Base-by-base conservation (phyloP, 2,113 vertebrate species). In the Burhinus oedicnemus region DNA sequence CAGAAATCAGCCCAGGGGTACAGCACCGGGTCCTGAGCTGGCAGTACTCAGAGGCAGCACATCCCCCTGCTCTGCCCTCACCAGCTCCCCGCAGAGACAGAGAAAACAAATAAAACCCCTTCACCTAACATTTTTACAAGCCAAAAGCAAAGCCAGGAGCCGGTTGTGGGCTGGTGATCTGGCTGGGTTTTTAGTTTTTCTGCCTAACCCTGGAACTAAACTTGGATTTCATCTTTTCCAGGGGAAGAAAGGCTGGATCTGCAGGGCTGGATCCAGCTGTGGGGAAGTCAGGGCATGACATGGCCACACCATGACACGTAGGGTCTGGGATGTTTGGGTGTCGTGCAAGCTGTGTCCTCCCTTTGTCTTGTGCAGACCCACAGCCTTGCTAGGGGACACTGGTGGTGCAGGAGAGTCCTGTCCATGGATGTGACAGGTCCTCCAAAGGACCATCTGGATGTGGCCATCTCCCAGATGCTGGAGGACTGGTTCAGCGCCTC, bases 111-210 rank as follows among this genome's bases (percentile, higher is more conserved):
- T 34, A 15, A 69, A 83, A 14, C 6, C 14, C 19, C 40, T 55
- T n/a, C 2, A 0, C 29, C 20, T 30, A 17, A 30, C 4, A 1
- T 38, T 61, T 60, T 54, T 47, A 54, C 10, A 14, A 44, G 23
- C 34, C 4, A 1, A 27, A 66, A 75, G 6, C 61, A n/a, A 29
- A 90, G 62, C 34, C 0, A 1, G 19, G 23, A 47, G 49, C 14
- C 1, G 4, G 49, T 14, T 47, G 13, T 40, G 49, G n/a, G 27
- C n/a, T 72, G 58, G 29, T 1, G 2, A 36, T 11, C 6, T 1
- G 3, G 6, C 36, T 52, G 45, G 64, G 32, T 29, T 66, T 69
- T 44, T 5, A 5, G 8, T n/a, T 52, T 19, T 64, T 55, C 66
- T 25, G 15, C 40, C 19, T 54, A 13, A 57, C 15, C 36, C 42